Evolutionary conservation across 2,888 invertebrate species (phyloP).

Genomic region (Ectemnius cavifrons): DNA sequence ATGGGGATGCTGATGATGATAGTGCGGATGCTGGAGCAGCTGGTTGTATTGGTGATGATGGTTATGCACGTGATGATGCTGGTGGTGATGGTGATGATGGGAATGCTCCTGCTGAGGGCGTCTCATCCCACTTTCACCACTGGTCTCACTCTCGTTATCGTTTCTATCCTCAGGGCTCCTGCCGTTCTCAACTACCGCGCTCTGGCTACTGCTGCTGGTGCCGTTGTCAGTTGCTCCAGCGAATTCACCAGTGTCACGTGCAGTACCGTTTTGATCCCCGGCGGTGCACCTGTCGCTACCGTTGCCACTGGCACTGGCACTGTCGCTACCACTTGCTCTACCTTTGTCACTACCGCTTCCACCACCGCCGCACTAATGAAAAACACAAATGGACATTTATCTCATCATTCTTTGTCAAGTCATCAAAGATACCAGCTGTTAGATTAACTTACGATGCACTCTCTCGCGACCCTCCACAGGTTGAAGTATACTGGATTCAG

Average conservation of each 20-base stretch:
- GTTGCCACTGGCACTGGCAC: conserved; percentile 6
- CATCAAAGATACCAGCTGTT: background rate
- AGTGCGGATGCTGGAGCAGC: conserved; percentile 53
- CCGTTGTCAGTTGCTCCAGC: conserved; percentile 6
- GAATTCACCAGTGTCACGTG: background rate
- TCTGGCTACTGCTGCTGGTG: background rate
- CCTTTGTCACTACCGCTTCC: conserved; percentile 68
- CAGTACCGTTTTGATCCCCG: background rate
- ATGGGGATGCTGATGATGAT: conserved; percentile 64
- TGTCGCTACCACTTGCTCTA: background rate
- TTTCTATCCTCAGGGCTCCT: background rate
- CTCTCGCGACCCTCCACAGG: conserved; percentile 79
- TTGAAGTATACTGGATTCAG: conserved; percentile 75
- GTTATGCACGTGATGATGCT: conserved; percentile 62
- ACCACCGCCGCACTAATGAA: conserved; percentile 74
- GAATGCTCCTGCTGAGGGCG: conserved; percentile 76
- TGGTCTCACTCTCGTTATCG: background rate
- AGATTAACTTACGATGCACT: conserved; percentile 77
- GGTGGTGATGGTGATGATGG: conserved; percentile 65
- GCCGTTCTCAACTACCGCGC: background rate
- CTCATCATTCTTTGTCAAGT: background rate
- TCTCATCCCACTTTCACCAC: conserved; percentile 77
- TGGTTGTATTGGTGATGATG: conserved; percentile 39
- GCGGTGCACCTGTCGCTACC: background rate
- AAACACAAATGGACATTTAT: conserved; percentile 21